A percentile compares a stretch with the other conserved stretches of the same genome.
Conservation (phyloP, 2,113 vertebrate genomes). For the Geothlypis trichas region DNA sequence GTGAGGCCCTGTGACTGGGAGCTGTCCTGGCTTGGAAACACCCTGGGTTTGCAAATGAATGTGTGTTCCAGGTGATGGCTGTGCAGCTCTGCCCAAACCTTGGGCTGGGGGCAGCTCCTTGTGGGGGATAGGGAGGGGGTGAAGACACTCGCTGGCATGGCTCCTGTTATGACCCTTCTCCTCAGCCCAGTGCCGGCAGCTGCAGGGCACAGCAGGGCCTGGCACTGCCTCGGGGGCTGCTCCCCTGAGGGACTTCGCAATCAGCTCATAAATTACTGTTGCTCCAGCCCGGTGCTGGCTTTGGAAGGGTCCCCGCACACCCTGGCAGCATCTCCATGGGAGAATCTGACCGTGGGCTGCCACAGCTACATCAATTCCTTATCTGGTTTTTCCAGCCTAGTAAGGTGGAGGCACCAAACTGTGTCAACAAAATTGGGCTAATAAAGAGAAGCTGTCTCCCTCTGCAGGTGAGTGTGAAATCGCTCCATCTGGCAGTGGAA, state of each 20-base stretch:
- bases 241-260: neutral
- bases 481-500: neutral
- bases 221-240: neutral
- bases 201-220: rapidly evolving
- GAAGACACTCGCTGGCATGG: rapidly evolving
- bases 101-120: neutral
- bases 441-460: neutral
- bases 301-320: neutral
- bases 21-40: neutral
- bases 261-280: neutral
- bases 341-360: neutral
- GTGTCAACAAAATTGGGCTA: neutral
- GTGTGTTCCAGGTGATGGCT: neutral
- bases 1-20: neutral
- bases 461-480: neutral
- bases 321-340: neutral
- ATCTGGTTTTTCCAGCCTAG: neutral
- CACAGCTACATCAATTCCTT: neutral
- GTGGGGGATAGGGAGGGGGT: rapidly evolving
- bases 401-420: neutral
- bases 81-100: neutral
- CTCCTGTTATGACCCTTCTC: neutral
- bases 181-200: neutral
- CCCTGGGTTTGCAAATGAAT: neutral
- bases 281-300: neutral